Base-by-base conservation (phyloP, 2,797 vertebrate genomes). In the Myiotriccus ornatus region DNA sequence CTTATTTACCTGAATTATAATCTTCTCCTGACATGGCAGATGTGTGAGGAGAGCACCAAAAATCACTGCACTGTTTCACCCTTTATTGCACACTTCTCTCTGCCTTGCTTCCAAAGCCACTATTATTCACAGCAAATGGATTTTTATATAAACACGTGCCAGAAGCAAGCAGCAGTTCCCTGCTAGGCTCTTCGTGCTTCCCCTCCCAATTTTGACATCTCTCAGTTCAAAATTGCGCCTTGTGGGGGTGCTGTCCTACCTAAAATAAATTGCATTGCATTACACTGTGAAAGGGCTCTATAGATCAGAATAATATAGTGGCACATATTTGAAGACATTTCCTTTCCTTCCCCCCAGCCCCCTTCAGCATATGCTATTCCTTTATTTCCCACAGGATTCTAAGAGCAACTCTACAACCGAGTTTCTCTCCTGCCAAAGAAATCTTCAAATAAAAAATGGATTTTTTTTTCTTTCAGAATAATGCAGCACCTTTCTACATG, bases 241-340 rank as follows among this genome's bases (percentile, higher is more conserved):
- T 97, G 52, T 70, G 97, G 91, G 96, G 97, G 98, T 94, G 97
- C 98, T 97, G 50, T 97, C 82, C 94, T 92, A 78, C 95, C 89
- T 90, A 69, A 95, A 92, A 96, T 95, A 88, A 60, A 47, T 39
- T 15, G 30, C 17, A 22, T 44, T 44, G 55, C 70, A 23, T 87
- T 78, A 37, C 39, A 6, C 35, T 55, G 62, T 62, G 74, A 83
- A 75, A 94, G 87, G 92, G 84, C 77, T 94, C 93, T 74, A 35
- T 46, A 73, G 70, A 65, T 91, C 88, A 76, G 77, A 92, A 95
- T 87, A 92, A 92, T 44, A 94, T 30, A 86, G 15, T 94, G 93
- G 82, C 69, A 97, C 71, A 39, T 83, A 82, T 76, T 95, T 84
- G 71, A 92, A 92, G 56, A 81, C 28, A 84, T 84, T 80, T 93